Conservation (phyloP, 2,113 vertebrate genomes). For the Amia ocellicauda region DNA sequence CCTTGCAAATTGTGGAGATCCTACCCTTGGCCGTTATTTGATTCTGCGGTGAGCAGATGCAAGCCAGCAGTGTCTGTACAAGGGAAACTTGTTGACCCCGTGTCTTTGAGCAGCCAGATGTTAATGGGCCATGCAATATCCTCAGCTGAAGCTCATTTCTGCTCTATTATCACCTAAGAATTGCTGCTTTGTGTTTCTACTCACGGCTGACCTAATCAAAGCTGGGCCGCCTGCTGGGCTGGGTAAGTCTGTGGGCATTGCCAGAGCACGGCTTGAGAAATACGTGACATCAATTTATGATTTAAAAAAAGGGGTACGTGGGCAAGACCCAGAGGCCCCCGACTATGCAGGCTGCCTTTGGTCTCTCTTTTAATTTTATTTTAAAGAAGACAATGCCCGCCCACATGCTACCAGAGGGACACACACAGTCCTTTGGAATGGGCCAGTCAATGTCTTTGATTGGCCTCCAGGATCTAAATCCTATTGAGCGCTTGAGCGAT, state of each 20-base stretch:
- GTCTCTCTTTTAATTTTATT: too few relatives aligned
- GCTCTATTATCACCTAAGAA: too few relatives aligned
- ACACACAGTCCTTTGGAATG: neutral
- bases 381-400: slow-evolving; percentile 54
- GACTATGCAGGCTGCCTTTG: slow-evolving; percentile 50
- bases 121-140: too few relatives aligned
- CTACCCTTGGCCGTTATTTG: too few relatives aligned
- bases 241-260: slow-evolving; percentile 14
- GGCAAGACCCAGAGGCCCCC: slow-evolving; percentile 16
- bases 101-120: too few relatives aligned
- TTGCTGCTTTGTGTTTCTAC: too few relatives aligned
- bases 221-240: slow-evolving; percentile 55
- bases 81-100: too few relatives aligned
- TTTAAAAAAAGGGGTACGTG: slow-evolving; percentile 39
- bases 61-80: too few relatives aligned
- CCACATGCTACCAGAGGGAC: slow-evolving; percentile 59
- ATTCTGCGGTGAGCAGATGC: too few relatives aligned
- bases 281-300: slow-evolving; percentile 63
- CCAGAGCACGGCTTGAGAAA: slow-evolving; percentile 38
- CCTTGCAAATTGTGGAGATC: too few relatives aligned
- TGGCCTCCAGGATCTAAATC: slow-evolving; percentile 61
- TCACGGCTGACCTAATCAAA: slow-evolving; percentile 65
- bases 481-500: slow-evolving; percentile 77
- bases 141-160: too few relatives aligned
- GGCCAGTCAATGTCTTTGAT: slow-evolving; percentile 28